Evolutionary conservation across 2,113 vertebrate species (phyloP), one percentile per base, ranked within the genome.

Genomic region (Asarcornis scutulata): DNA sequence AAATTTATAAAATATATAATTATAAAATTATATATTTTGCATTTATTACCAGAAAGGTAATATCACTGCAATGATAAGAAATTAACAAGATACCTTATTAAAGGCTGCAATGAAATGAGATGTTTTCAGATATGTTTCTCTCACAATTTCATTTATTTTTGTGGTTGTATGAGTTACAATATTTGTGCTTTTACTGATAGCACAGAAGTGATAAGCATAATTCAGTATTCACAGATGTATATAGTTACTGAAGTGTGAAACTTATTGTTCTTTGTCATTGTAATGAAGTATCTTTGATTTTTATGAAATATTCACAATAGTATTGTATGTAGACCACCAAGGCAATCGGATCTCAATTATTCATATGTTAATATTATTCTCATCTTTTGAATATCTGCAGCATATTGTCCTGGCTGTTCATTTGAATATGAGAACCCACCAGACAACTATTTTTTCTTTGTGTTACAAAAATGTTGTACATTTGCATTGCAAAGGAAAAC

Each of bases 401-500:
- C 68, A 83, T 1, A 0, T 89, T 94, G 92, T 85, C 60, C 81
- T 95, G 32, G 34, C 79, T 87, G 22, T 38, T 89, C 16, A 88
- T 97, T 95, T 95, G 85, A 91, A 95, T 96, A 92, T 79, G 87
- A 84, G 77, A 95, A 89, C 17, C 23, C 80, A 96, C 40, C 59
- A 94, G 69, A 92, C 34, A 95, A 74, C 79, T 86, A 10, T 27
- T 95, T 96, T 96, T 69, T 89, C 86, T 93, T 94, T 93, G 40
- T 94, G 83, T 67, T 82, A 81, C 25, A 72, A 79, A 95, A 97
- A 92, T 79, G 87, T 53, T 38, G 16, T 18, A 58, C 77, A 94
- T 97, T 95, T 95, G 86, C 88, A 97, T 95, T 89, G 81, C 83
- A 96, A 95, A 92, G 87, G 78, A 36, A 32, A 72, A 26, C 21